phyloP scores from a whole-genome alignment of 2,888 invertebrate species.

The Molanna angustata region DNA sequence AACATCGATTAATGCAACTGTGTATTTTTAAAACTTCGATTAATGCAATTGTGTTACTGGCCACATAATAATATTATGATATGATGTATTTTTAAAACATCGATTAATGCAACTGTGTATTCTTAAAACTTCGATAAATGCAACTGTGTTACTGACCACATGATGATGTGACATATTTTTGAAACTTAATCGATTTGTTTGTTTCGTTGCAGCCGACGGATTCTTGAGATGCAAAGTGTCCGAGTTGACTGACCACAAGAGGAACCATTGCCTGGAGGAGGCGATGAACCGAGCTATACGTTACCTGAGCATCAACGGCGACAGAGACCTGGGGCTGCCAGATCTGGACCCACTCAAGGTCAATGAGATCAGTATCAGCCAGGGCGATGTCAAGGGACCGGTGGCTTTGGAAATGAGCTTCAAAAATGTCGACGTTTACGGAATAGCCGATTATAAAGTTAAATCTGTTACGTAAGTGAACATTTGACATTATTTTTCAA shows the following conservation, averaged over 20 bases:
- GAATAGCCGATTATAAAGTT: slow-evolving; percentile 12
- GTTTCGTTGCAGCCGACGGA: slow-evolving; percentile 37
- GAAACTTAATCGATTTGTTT: too few species aligned
- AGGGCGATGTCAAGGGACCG: slow-evolving; percentile 12
- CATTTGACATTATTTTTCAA: not conserved
- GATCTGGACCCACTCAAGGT: slow-evolving; percentile 24
- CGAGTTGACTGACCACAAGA: slow-evolving; percentile 31
- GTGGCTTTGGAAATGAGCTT: slow-evolving; percentile 24
- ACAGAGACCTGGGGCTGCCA: slow-evolving; percentile 17
- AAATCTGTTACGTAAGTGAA: slow-evolving; percentile 21
- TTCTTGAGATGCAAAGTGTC: slow-evolving; percentile 36
- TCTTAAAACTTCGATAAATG: too few species aligned
- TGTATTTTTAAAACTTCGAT: too few species aligned
- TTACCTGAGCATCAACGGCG: slow-evolving; percentile 33
- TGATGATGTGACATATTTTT: too few species aligned
- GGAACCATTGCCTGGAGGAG: slow-evolving; percentile 36
- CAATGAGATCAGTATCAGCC: slow-evolving; percentile 12
- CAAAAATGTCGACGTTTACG: slow-evolving; percentile 21
- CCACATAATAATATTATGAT: too few species aligned
- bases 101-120: too few species aligned
- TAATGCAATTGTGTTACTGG: too few species aligned
- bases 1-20: too few species aligned
- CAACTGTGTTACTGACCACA: too few species aligned
- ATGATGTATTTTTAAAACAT: too few species aligned
- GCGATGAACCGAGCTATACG: slow-evolving; percentile 33